phyloP scores from a whole-genome alignment of 1,140 invertebrate genomes.

The Yoshiicerus persimilis region DNA sequence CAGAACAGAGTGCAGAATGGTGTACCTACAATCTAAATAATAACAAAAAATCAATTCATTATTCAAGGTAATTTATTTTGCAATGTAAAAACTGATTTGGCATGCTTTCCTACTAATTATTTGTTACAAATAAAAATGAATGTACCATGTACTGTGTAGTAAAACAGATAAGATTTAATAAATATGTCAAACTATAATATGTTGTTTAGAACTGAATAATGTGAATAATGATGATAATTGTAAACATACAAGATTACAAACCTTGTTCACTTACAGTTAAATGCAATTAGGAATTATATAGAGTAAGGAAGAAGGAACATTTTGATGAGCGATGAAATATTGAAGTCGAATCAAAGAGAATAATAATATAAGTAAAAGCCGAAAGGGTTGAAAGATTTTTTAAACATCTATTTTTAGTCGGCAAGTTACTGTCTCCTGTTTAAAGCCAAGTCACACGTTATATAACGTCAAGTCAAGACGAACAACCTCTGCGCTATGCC shows the following conservation, averaged over 20 bases:
- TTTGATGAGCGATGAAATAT: neutral
- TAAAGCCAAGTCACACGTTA: conserved; percentile 11
- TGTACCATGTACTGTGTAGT: no score
- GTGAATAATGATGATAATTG: no score
- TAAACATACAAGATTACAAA: no score
- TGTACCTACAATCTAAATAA: neutral
- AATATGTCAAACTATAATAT: no score
- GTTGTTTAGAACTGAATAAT: no score
- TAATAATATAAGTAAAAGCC: neutral
- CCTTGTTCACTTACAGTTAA: no score
- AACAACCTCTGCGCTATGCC: conserved; percentile 4
- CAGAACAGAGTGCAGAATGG: neutral
- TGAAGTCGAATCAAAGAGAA: neutral
- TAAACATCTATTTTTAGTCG: conserved; percentile 11
- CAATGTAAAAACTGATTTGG: no score
- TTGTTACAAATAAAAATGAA: no score
- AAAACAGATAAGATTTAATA: no score
- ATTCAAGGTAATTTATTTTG: neutral
- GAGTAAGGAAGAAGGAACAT: no score
- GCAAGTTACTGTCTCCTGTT: neutral
- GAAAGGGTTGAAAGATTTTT: neutral
- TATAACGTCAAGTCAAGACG: neutral
- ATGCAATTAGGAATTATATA: no score
- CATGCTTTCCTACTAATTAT: no score
- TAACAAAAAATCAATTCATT: neutral